Base-by-base conservation (phyloP, 1,140 invertebrate species). In the Diprion similis region DNA sequence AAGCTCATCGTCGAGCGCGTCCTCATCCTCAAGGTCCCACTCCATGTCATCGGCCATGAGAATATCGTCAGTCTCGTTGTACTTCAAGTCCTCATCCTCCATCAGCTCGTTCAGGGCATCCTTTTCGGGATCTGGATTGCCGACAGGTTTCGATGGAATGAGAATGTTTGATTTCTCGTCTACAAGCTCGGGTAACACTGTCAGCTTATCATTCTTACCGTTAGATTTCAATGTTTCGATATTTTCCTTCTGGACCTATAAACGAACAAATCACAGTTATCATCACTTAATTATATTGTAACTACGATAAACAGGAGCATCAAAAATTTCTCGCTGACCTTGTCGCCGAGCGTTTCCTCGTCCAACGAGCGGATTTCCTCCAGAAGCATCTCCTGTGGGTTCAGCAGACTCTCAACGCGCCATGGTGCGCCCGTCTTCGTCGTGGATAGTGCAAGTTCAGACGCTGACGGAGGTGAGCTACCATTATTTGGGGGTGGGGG, bases 151-250 rank as follows among this genome's bases (percentile, higher is more conserved):
- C 46, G 78, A 77, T 51, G 70, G 66, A 65, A 18, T n/a, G 18
- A 45, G 4, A 24, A 46, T n/a, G 17, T 18, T 15, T 11, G 15
- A 17, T 76, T 75, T 10, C 64, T 46, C 10, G 2, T 64, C 72
- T 10, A 46, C 10, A 8, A 15, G 71, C 37, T 1, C 67, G 67
- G 2, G 24, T 8, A 59, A 59, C 9, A 59, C 51, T 37, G 24
- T 1, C 6, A 37, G 24, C 70, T 75, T 13, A 71, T 72, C 19
- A 75, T 82, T 74, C 79, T 77, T 72, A 1, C 82, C 81, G 71
- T 85, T 81, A 0, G 82, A 82, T 73, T 84, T 85, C 0, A 84
- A 75, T 3, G 80, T 83, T 72, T 83, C 83, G 8, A 78, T 84
- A 10, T 84, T 70, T 74, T 87, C 84, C 68, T 82, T 80, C 66